Percentiles rank a stretch among this genome's conserved stretches.
phyloP scores from a whole-genome alignment of 2,113 vertebrate genomes.

The Ursus arctos region DNA sequence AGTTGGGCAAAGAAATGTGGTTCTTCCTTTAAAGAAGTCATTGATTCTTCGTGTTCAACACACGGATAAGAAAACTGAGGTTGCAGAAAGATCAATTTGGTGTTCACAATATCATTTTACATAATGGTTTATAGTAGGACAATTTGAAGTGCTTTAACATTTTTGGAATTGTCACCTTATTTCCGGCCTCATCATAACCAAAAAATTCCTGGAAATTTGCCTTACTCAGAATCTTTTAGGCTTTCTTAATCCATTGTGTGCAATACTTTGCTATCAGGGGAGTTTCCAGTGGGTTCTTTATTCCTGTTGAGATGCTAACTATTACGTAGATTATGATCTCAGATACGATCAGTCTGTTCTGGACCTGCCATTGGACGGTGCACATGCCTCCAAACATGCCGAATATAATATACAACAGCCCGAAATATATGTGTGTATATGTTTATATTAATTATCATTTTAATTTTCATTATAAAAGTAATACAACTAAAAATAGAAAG shows the following conservation, averaged over 20 bases:
- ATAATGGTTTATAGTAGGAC: background rate
- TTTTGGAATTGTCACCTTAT: constrained; percentile 20
- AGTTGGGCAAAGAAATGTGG: background rate
- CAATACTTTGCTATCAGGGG: constrained; percentile 7
- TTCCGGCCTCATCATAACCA: background rate
- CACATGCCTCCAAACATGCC: background rate
- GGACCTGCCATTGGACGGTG: background rate
- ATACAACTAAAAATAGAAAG: constrained; percentile 21
- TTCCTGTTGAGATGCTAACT: background rate
- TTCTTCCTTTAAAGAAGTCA: constrained; percentile 9
- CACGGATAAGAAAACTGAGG: background rate
- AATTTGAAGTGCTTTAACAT: background rate
- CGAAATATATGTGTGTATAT: background rate
- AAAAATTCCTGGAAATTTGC: constrained; percentile 22
- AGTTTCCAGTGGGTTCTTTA: background rate
- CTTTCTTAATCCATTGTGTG: constrained; percentile 24
- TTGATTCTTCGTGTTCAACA: background rate
- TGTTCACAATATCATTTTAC: background rate
- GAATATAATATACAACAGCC: background rate
- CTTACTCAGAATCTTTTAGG: constrained; percentile 25
- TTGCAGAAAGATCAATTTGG: background rate
- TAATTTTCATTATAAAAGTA: constrained; percentile 50
- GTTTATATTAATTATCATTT: background rate
- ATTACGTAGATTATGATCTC: background rate
- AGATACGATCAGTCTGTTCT: background rate